These are phyloP conservation scores for Coptotermes formosanus DNA, from an alignment of 1,140 invertebrate genomes.

Conservation along the genomic window DNA sequence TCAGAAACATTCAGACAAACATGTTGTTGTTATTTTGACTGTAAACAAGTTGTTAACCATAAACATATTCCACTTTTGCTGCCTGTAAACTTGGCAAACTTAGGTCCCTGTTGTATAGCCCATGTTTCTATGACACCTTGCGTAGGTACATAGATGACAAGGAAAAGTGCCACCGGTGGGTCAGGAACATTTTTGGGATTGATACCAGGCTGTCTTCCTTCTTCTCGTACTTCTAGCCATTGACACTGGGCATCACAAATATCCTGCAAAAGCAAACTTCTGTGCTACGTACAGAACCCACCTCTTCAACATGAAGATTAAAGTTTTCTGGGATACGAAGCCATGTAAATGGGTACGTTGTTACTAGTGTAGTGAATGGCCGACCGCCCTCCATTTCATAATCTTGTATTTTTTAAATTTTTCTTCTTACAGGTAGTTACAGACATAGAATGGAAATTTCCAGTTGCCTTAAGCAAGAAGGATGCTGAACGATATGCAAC, in stretches of 20 bases:
- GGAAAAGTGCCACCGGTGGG: conserved; percentile 64
- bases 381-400: too few species aligned
- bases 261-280: conserved; percentile 50
- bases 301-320: background rate
- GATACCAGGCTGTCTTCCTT: conserved; percentile 42
- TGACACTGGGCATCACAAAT: conserved; percentile 87
- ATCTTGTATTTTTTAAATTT: too few species aligned
- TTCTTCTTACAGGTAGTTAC: too few species aligned
- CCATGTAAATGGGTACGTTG: too few species aligned
- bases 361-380: too few species aligned
- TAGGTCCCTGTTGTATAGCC: conserved; percentile 78
- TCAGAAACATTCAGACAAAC: too few species aligned
- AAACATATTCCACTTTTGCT: conserved; percentile 70
- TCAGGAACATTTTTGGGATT: conserved; percentile 31
- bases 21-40: too few species aligned
- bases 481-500: too few species aligned
- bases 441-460: too few species aligned
- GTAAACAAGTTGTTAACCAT: background rate
- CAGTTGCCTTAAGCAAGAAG: too few species aligned
- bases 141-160: conserved; percentile 83
- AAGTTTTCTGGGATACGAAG: too few species aligned
- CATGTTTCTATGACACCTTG: conserved; percentile 85
- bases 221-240: too few species aligned
- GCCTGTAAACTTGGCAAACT: conserved; percentile 87
- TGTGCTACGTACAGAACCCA: background rate